Evolutionary conservation across 2,888 invertebrate species (phyloP).

Genomic region (Desoria tigrina): DNA sequence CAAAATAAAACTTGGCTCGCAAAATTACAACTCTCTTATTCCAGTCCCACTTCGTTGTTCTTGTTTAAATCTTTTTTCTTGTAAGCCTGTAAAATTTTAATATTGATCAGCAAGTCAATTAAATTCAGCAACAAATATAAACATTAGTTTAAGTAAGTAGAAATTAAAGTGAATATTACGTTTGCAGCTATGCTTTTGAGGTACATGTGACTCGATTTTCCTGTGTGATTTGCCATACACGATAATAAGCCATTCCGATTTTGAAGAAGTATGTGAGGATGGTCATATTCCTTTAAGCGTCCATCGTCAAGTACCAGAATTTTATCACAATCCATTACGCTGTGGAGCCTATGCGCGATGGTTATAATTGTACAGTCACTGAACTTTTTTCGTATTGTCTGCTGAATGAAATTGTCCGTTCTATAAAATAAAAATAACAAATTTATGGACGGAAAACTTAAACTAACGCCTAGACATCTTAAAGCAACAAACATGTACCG

Average conservation of each 20-base stretch:
- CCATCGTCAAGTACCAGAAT: slow-evolving; percentile 85
- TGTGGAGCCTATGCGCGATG: slow-evolving; percentile 85
- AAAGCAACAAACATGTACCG: slow-evolving; percentile 60
- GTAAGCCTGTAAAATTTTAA: too few relatives aligned
- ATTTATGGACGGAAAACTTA: too few relatives aligned
- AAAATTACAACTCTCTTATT: too few relatives aligned
- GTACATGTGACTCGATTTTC: slow-evolving; percentile 58
- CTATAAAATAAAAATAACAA: slow-evolving; percentile 56
- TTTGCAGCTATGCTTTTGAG: slow-evolving; percentile 17
- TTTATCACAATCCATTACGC: slow-evolving; percentile 87
- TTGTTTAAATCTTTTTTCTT: too few relatives aligned
- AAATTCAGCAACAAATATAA: too few relatives aligned
- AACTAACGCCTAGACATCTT: not conserved
- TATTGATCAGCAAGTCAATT: too few relatives aligned
- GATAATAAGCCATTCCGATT: slow-evolving; percentile 66
- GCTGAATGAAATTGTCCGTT: slow-evolving; percentile 81
- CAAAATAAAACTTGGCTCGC: too few relatives aligned
- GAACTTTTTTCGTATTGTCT: slow-evolving; percentile 77
- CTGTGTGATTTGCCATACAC: slow-evolving; percentile 71
- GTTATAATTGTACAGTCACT: slow-evolving; percentile 81
- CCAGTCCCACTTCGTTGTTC: too few relatives aligned
- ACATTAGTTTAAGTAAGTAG: too few relatives aligned
- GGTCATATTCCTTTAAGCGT: slow-evolving; percentile 67
- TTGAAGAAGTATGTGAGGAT: slow-evolving; percentile 69
- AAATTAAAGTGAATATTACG: not conserved